Percentiles rank a stretch among this genome's conserved stretches.
Evolutionary conservation across 2,797 vertebrate genomes (phyloP).

Genomic region (Podarcis siculus): DNA sequence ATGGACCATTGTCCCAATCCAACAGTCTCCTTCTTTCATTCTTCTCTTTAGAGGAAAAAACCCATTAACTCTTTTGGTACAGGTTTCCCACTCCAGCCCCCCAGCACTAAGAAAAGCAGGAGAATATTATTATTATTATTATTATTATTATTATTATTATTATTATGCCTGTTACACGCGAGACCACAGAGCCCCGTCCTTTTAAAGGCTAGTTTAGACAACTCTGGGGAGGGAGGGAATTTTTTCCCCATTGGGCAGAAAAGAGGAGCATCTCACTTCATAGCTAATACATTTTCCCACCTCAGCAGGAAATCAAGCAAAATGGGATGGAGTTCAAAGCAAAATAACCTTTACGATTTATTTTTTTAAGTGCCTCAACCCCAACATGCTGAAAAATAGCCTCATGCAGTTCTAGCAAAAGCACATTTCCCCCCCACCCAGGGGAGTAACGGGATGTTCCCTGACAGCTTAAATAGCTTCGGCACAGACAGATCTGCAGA

Average conservation of each 20-base stretch:
- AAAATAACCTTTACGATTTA: too few species aligned
- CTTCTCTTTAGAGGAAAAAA: too few species aligned
- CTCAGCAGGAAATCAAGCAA: background rate
- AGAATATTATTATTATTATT: too few species aligned
- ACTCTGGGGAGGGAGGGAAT: background rate
- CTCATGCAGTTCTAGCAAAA: background rate
- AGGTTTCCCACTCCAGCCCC: too few species aligned
- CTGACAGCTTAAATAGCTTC: background rate
- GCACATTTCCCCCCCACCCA: background rate
- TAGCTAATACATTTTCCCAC: background rate
- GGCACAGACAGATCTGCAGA: rapidly evolving
- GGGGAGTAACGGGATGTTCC: background rate
- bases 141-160: too few species aligned
- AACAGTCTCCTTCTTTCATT: too few species aligned
- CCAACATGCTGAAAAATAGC: background rate
- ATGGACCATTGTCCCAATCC: too few species aligned
- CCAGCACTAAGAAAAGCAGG: too few species aligned
- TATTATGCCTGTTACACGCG: too few species aligned
- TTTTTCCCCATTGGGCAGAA: background rate
- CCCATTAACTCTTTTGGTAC: too few species aligned
- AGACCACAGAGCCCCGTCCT: background rate
- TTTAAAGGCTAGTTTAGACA: background rate
- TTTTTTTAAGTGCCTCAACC: background rate
- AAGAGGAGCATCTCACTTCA: background rate
- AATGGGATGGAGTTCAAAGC: background rate